Conservation (phyloP, 2,113 vertebrate species). For the Anguilla japonica region DNA sequence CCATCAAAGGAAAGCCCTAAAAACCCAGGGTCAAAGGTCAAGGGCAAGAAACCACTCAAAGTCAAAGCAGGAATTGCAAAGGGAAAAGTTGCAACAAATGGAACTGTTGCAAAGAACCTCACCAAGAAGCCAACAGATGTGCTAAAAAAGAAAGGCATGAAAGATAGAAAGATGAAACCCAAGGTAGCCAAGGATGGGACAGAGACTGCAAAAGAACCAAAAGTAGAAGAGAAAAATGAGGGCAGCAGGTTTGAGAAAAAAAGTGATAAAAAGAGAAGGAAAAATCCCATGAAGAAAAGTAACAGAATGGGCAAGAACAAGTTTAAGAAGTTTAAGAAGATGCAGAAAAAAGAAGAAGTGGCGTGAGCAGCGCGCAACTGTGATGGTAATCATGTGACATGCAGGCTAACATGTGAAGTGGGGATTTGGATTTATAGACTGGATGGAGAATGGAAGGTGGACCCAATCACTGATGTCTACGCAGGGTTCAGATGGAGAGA, state of each 20-base stretch:
- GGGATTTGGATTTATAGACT: not conserved
- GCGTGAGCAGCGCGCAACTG: not conserved
- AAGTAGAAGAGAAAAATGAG: slow-evolving; percentile 46
- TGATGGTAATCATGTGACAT: not conserved
- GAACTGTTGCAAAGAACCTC: slow-evolving; percentile 29
- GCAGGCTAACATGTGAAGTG: not conserved
- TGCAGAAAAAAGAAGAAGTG: slow-evolving; percentile 49
- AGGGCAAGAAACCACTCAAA: slow-evolving; percentile 40
- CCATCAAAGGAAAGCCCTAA: slow-evolving; percentile 39
- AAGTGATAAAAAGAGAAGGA: slow-evolving; percentile 47
- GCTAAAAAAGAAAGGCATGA: slow-evolving; percentile 49
- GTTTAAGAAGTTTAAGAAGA: slow-evolving; percentile 61
- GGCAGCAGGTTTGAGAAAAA: slow-evolving; percentile 63
- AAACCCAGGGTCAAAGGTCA: slow-evolving; percentile 40
- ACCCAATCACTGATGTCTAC: not conserved
- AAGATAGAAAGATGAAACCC: slow-evolving; percentile 60
- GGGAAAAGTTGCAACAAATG: slow-evolving; percentile 50
- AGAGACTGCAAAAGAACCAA: slow-evolving; percentile 45
- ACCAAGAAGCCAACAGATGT: slow-evolving; percentile 24
- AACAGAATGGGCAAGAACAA: slow-evolving; percentile 67
- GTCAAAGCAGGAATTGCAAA: not conserved
- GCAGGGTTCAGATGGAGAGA: not conserved
- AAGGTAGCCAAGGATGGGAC: slow-evolving; percentile 60
- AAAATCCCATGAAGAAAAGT: slow-evolving; percentile 43
- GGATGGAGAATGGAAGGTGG: not conserved